Evolutionary conservation across 1,140 invertebrate species (phyloP).

Genomic region (Pantala flavescens): DNA sequence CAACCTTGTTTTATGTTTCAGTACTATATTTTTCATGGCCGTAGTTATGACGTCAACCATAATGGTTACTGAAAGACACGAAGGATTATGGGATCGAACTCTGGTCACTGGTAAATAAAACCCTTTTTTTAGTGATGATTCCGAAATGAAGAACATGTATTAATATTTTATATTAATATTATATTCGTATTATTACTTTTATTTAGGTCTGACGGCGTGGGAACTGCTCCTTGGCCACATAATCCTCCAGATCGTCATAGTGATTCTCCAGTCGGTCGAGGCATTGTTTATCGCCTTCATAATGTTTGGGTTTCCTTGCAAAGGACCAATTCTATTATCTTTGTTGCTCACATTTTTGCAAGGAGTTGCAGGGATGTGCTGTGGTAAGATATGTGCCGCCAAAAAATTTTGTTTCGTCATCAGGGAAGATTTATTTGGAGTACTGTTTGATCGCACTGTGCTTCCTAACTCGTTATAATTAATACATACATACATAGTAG

Average conservation of each 20-base stretch:
- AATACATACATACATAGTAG: no score
- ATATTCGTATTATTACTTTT: no score
- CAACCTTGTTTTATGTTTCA: constrained; percentile 29
- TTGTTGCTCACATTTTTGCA: constrained; percentile 45
- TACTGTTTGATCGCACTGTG: no score
- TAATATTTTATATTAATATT: no score
- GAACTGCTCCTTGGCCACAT: constrained; percentile 67
- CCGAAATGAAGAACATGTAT: no score
- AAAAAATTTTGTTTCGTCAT: no score
- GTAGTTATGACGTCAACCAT: constrained; percentile 64
- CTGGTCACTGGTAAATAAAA: constrained; percentile 54
- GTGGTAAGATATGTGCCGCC: constrained; percentile 39
- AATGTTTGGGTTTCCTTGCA: constrained; percentile 46
- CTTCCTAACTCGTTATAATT: no score
- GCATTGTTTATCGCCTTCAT: constrained; percentile 48
- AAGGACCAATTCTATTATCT: constrained; percentile 46
- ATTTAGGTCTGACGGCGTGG: constrained; percentile 46
- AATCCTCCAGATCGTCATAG: constrained; percentile 57
- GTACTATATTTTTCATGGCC: constrained; percentile 68
- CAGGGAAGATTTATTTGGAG: no score
- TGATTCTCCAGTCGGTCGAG: constrained; percentile 54
- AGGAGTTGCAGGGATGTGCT: constrained; percentile 57
- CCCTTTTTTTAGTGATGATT: neutral
- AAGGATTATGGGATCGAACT: constrained; percentile 66
- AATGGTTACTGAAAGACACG: constrained; percentile 69